A percentile compares a stretch with the other conserved stretches of the same genome.
Evolutionary conservation across 2,113 vertebrate genomes (phyloP).

Genomic region (Muscicapa adusta): DNA sequence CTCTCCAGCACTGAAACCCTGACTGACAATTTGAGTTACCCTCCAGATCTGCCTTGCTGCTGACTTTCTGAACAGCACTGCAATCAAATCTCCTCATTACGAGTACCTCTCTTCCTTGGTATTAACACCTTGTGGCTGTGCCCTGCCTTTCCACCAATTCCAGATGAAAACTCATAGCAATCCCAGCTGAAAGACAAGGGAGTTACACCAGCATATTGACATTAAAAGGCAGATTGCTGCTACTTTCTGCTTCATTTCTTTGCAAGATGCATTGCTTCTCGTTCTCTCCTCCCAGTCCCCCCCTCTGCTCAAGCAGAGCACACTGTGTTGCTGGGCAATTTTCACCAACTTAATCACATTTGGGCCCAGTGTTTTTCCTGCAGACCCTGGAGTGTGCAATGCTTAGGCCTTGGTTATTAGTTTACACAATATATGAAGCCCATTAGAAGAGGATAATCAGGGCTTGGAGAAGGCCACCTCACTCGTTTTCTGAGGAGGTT

Average conservation of each 20-base stretch:
- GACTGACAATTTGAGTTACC: neutral
- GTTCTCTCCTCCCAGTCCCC: fast-evolving
- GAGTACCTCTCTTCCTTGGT: neutral
- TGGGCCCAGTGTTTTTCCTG: conserved; percentile 28
- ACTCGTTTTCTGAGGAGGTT: conserved; percentile 44
- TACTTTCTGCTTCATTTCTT: conserved; percentile 26
- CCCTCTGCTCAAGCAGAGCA: neutral
- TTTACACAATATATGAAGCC: conserved; percentile 66
- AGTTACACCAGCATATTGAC: neutral
- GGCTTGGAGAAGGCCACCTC: conserved; percentile 48
- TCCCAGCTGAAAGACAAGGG: neutral
- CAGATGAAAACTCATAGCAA: neutral
- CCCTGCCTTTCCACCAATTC: neutral
- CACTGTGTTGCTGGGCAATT: neutral
- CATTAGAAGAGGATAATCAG: conserved; percentile 63
- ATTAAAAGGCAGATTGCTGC: neutral
- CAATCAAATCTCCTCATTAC: neutral
- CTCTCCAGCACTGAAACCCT: neutral
- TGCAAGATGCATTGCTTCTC: neutral
- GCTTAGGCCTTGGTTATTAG: conserved; percentile 43
- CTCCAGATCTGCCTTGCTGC: neutral
- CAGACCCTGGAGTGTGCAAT: neutral
- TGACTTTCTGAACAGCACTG: neutral
- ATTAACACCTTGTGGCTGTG: neutral
- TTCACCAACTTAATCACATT: conserved; percentile 56